Evolutionary conservation across 2,113 vertebrate species (phyloP).

Genomic region (Laticauda laticaudata): DNA sequence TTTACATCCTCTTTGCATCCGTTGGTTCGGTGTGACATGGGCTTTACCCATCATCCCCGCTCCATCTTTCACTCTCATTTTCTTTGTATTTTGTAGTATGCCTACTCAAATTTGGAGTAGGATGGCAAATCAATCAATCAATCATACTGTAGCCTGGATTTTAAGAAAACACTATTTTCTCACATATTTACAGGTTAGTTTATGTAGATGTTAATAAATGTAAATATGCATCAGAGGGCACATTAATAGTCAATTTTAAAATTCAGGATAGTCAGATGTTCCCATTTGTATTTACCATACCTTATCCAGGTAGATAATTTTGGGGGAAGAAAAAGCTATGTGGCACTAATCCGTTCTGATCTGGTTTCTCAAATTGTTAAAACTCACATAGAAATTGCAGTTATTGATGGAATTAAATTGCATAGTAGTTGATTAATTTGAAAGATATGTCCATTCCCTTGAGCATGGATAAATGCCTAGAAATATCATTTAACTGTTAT

Average conservation of each 20-base stretch:
- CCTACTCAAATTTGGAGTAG: neutral
- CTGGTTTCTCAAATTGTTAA: neutral
- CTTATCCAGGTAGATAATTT: neutral
- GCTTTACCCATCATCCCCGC: neutral
- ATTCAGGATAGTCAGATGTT: neutral
- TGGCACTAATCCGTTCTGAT: neutral
- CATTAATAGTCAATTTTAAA: neutral
- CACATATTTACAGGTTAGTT: neutral
- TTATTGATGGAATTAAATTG: neutral
- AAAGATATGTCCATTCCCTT: neutral
- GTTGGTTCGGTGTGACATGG: no score
- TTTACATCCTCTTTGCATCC: no score
- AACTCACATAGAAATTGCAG: neutral
- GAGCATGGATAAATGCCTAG: neutral
- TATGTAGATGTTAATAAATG: neutral
- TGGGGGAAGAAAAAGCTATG: neutral
- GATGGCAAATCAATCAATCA: neutral
- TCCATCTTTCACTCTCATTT: neutral
- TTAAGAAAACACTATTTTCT: neutral
- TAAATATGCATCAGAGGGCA: neutral
- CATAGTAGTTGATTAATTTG: neutral
- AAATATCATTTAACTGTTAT: neutral
- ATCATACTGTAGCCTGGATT: neutral
- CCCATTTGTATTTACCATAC: neutral
- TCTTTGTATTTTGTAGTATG: neutral